Evolutionary conservation across 2,888 invertebrate genomes (phyloP), one percentile per base, ranked within the genome.

Genomic region (Charanyca ferruginea): DNA sequence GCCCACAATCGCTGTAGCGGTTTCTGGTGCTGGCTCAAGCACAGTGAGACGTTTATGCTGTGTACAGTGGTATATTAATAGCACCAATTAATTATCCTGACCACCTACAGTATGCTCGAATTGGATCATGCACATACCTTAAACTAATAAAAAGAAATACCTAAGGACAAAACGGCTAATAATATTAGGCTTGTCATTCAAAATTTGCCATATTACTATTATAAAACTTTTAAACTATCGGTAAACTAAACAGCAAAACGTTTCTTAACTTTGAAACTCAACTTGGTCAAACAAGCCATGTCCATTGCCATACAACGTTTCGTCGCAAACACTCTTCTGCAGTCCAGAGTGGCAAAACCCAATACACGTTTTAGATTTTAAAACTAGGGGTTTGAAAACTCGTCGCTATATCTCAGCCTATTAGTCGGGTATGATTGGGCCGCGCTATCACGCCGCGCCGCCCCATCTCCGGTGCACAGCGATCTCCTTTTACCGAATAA

Each of bases 391-490:
- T 64, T 64, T n/a, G n/a, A n/a, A n/a, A n/a, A n/a, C n/a, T n/a
- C 54, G 35, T 67, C 18, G 55, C 38, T 45, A 57, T 68, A 77
- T 69, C 59, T 66, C 52, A 66, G 58, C 51, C 38, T 73, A 73
- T 77, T 70, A 79, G 69, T 35, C 47, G 55, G 53, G 80, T 84
- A 83, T 84, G 84, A 86, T 85, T 83, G 82, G 80, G 66, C 64
- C 63, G 67, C 69, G 81, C 72, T 83, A 83, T 86, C 86, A 74
- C 70, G 60, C 78, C 73, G 81, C 76, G 81, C 76, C 79, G 79
- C 66, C 77, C 81, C 76, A 87, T 87, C 82, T 88, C 85, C 89
- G 85, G 83, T 83, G 80, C 75, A 68, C 73, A 77, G 68, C 79
- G 74, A 83, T 81, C 64, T 81, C 74, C 77, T 84, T 76, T 77